Evolutionary conservation across 2,797 vertebrate species (phyloP), one percentile per base, ranked within the genome.

Genomic region (Moxostoma hubbsi): DNA sequence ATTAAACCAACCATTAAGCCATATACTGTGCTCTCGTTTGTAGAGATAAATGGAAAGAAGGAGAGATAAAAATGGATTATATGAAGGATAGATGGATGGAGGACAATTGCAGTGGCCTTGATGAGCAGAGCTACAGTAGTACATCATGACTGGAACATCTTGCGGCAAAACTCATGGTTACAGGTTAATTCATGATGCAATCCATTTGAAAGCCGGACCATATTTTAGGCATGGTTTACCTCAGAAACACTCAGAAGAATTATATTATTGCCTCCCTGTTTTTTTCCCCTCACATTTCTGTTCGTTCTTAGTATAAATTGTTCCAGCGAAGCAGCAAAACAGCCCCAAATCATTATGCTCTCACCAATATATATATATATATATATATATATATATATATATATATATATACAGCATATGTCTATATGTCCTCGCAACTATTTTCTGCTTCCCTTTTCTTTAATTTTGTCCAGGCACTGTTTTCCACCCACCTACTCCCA

Each of bases 1-100:
- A 84, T 91, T 88, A 86, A 72, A 82, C 68, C 67, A 72, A 78
- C 61, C 73, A 82, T 47, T 58, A 67, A 47, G 86, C 86, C 79
- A 80, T 64, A 86, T 67, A 68, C 10, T 36, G 8, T 47, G 53
- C 68, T 71, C 70, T 59, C 24, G 7, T 49, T 36, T 83, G 12
- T 50, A 59, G 51, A 72, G 81, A 58, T 72, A 75, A 82, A 85
- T 79, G 57, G 70, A 65, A 49, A 16, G 70, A 75, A 47, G 82
- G 69, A 74, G 51, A 45, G 68, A 73, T 80, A 46, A 36, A 68
- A 55, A 77, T 59, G 64, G 65, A 77, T 77, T 59, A 46, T 49
- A 46, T 45, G 36, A 57, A 59, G 15, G 72, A 75, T 54, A 10
- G 65, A 75, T 77, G 54, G 74, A 73, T 68, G 73, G 83, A 78